phyloP scores from a whole-genome alignment of 2,888 invertebrate species.

The Seladonia tumulorum region DNA sequence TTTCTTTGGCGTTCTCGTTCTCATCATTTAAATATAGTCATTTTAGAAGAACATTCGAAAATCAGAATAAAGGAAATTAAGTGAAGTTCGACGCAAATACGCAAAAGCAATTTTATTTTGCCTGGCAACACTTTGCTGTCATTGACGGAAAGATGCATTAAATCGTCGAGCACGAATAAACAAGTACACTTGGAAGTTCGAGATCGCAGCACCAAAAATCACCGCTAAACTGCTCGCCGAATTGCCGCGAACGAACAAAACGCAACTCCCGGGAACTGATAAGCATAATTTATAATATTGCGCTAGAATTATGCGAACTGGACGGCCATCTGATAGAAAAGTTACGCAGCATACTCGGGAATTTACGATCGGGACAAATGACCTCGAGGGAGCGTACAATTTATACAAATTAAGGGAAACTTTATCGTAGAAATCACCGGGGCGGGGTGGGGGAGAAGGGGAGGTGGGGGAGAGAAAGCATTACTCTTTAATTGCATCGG shows the following conservation, averaged over 20 bases:
- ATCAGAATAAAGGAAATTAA: too few species aligned
- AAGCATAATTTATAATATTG: constrained; percentile 29
- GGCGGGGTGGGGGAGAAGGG: neutral
- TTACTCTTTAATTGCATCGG: neutral
- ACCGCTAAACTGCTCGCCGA: neutral
- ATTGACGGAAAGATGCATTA: neutral
- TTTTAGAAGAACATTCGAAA: too few species aligned
- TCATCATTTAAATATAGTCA: too few species aligned
- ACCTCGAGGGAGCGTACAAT: neutral
- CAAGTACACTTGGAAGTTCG: neutral
- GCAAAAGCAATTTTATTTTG: neutral
- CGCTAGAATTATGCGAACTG: constrained; percentile 18
- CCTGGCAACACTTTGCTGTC: too few species aligned
- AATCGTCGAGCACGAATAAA: neutral
- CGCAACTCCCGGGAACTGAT: neutral
- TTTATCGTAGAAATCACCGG: neutral
- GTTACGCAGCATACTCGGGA: constrained; percentile 7
- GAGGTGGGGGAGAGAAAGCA: neutral
- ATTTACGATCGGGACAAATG: constrained; percentile 28
- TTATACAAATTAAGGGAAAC: neutral
- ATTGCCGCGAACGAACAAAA: constrained; percentile 1
- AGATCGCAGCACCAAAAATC: neutral
- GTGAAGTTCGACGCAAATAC: neutral
- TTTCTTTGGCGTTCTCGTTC: too few species aligned
- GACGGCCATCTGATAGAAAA: constrained; percentile 33